Base-by-base conservation (phyloP, 2,888 invertebrate genomes). In the Lysandra bellargus region DNA sequence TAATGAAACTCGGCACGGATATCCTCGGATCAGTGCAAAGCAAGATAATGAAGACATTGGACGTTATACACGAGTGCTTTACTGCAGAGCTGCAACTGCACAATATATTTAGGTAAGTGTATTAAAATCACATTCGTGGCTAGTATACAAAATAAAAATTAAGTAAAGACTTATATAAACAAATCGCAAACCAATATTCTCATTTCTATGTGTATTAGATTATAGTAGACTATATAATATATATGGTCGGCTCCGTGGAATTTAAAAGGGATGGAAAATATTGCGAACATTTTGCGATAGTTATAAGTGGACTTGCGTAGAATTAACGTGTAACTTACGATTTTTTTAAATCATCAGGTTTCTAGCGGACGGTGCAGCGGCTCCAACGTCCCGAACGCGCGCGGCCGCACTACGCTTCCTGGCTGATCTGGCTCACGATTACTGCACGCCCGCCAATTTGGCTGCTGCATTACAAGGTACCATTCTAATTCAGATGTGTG, bases 1-100 rank as follows among this genome's bases (percentile, higher is more conserved):
- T 99, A 79, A 97, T 98, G 90, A 99, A 99, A 90, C 95, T 98
- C 60, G 99, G 99, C 79, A 97, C 97, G 0, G 99, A 99, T 89
- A 95, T 99, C 82, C 95, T 99, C 9, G 98, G 97, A 80, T 99
- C 99, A 0, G 97, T 99, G 83, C 97, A 98, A 88, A 96, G 96
- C 80, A 99, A 99, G 94, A 97, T 99, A 74, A 96, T 97, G 94
- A 97, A 97, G 89, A 98, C 98, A 0, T 90, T 98, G 80, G 97
- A 98, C 83, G 96, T 98, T 7, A 97, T 97, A 23, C 95, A 96
- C 87, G 96, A 96, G 82, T 96, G 95, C 87, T 97, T 97, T 88
- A 96, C 97, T 1, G 94, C 96, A 0, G 95, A 96, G 75, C 85
- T 96, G 80, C 96, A 97, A 84, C 91, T 97, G 80, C 95, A 96